Conservation (phyloP, 2,888 invertebrate genomes). For the Catocala fraxini region DNA sequence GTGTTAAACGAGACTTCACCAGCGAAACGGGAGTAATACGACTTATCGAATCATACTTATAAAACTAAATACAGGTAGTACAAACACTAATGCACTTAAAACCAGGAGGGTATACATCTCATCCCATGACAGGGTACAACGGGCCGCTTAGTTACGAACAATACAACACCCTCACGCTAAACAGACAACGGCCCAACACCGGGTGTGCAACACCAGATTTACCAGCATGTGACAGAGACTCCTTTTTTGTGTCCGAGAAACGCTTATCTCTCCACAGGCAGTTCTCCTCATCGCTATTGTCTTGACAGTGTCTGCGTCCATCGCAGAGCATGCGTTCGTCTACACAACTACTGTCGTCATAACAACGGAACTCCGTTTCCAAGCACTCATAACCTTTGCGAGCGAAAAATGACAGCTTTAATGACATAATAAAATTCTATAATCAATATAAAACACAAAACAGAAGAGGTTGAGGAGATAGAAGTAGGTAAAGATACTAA, state of each 20-base stretch:
- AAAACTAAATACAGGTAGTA: conserved; percentile 33
- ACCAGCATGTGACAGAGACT: conserved; percentile 52
- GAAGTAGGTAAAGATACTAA: conserved; percentile 35
- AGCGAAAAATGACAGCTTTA: conserved; percentile 54
- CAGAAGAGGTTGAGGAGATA: conserved; percentile 21
- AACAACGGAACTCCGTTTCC: conserved; percentile 84
- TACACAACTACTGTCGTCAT: conserved; percentile 89
- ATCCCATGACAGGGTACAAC: conserved; percentile 67
- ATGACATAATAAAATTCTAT: conserved; percentile 30
- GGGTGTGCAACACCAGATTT: conserved; percentile 54
- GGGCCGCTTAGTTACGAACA: conserved; percentile 61
- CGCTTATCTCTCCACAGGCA: conserved; percentile 84
- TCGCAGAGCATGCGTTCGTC: conserved; percentile 87
- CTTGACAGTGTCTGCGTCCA: conserved; percentile 87
- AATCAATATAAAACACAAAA: conserved; percentile 32
- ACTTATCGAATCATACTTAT: conserved; percentile 13
- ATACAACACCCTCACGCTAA: conserved; percentile 41
- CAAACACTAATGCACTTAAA: conserved; percentile 30
- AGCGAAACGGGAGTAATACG: conserved; percentile 17
- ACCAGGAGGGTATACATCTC: conserved; percentile 49
- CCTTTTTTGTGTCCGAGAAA: conserved; percentile 47
- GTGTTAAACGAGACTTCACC: conserved; percentile 22
- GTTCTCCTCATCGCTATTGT: conserved; percentile 89
- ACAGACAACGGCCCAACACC: conserved; percentile 73
- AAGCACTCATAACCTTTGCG: conserved; percentile 77